Evolutionary conservation across 1,140 invertebrate species (phyloP).

Genomic region (Euura lappo): DNA sequence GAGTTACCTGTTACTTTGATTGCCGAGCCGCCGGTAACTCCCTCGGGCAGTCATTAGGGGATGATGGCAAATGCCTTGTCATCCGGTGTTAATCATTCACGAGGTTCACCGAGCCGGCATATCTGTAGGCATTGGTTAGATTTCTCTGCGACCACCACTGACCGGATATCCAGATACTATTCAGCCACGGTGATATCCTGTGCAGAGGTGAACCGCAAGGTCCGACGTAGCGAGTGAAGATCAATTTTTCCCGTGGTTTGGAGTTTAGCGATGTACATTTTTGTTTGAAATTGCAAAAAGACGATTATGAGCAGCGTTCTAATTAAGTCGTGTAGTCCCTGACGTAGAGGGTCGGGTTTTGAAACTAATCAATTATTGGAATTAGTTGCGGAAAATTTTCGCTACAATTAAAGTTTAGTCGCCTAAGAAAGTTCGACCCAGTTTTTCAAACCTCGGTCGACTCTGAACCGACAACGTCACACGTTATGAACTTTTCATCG

Average conservation of each 20-base stretch:
- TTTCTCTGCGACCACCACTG: not conserved
- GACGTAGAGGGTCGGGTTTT: no score
- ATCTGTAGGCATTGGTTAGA: not conserved
- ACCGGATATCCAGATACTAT: not conserved
- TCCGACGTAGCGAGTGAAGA: no score
- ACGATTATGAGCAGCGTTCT: no score
- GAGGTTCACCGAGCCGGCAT: not conserved
- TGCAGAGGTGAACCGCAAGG: no score
- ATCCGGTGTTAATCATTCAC: not conserved
- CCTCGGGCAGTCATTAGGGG: not conserved
- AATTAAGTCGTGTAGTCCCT: no score
- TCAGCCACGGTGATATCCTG: not conserved
- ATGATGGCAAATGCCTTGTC: not conserved
- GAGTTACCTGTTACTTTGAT: not conserved
- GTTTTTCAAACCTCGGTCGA: not conserved
- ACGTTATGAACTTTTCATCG: not conserved
- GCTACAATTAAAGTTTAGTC: not conserved
- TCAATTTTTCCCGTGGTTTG: no score
- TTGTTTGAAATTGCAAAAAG: no score
- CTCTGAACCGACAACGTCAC: not conserved
- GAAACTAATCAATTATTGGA: not conserved
- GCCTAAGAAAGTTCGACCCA: not conserved
- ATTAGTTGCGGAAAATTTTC: not conserved
- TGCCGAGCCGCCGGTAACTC: not conserved
- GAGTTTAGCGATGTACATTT: no score